Evolutionary conservation across 2,888 invertebrate genomes (phyloP), one percentile per base, ranked within the genome.

Genomic region (Tortrix viridana): DNA sequence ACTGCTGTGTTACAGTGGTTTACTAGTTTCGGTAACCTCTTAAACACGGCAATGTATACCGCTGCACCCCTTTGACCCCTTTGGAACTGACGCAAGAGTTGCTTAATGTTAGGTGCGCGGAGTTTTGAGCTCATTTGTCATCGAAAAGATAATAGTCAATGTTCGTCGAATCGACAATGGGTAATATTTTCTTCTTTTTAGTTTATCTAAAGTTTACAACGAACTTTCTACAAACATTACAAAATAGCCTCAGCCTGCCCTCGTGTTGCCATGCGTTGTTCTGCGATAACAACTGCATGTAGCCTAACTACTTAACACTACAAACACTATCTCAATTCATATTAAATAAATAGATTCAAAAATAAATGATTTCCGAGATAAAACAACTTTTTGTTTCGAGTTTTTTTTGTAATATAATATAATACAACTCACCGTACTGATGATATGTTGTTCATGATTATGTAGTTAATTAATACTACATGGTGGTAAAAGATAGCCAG

Each of bases 81-180:
- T 57, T 58, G 50, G 60, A 63, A 61, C 48, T 20, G 37, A 52
- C 61, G 62, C 55, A 63, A 61, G 66, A 67, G 67, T 71, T 66
- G 67, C 70, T 71, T 71, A 78, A 80, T 76, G 79, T 74, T 76
- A 79, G 57, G 43, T 48, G 52, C 74, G 72, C 74, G 74, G 75
- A 79, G 76, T 80, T 84, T 80, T 76, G 76, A 80, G 78, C 77
- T 81, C 86, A 84, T 88, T 87, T 85, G 85, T 87, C 88, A 86
- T 83, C 80, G 75, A 76, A 74, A 79, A 84, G 82, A 86, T 85
- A 84, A 85, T 80, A 84, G 81, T 81, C 78, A 77, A 76, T 79
- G 80, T 79, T 81, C 72, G 78, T 81, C 79, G 81, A 79, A 85
- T 85, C 74, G 81, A 87, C 85, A 85, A 86, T 85, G 81, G 80